Conservation (phyloP, 2,113 vertebrate genomes). For the Sylvilagus bachmani region DNA sequence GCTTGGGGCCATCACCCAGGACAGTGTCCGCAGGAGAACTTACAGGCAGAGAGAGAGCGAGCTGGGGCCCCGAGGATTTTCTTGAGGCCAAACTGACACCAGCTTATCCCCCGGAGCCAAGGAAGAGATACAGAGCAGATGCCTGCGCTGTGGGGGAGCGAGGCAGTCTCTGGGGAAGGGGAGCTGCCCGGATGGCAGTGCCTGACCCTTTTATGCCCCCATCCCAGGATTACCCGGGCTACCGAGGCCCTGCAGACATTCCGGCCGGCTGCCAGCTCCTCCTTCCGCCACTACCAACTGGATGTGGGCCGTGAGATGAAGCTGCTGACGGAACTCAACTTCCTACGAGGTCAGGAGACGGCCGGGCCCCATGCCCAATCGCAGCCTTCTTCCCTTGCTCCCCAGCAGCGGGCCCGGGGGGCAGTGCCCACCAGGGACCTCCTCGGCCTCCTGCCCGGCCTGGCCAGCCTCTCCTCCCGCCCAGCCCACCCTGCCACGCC, state of each 20-base stretch:
- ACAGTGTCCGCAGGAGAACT: background rate
- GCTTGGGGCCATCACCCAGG: background rate
- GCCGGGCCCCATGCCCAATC: constrained; percentile 70
- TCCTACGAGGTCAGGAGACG: constrained; percentile 92
- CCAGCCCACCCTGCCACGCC: constrained; percentile 72
- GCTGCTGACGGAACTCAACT: constrained; percentile 92
- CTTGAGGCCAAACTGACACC: background rate
- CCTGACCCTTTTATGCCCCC: constrained; percentile 57
- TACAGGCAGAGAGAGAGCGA: background rate
- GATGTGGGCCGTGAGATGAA: constrained; percentile 95
- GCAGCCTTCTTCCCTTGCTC: constrained; percentile 62
- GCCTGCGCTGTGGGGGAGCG: background rate
- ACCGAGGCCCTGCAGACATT: constrained; percentile 95
- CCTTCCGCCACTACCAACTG: constrained; percentile 94
- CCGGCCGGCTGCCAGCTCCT: constrained; percentile 91
- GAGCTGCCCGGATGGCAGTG: background rate
- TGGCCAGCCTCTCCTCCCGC: constrained; percentile 71
- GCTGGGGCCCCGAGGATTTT: background rate
- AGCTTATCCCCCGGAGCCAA: background rate
- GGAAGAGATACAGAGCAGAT: background rate
- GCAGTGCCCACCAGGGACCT: constrained; percentile 71
- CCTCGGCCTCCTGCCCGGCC: constrained; percentile 55
- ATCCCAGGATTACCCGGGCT: constrained; percentile 92
- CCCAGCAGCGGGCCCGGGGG: constrained; percentile 80
- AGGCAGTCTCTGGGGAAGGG: background rate